Conservation (phyloP, 1,140 invertebrate species). For the Halictus rubicundus region DNA sequence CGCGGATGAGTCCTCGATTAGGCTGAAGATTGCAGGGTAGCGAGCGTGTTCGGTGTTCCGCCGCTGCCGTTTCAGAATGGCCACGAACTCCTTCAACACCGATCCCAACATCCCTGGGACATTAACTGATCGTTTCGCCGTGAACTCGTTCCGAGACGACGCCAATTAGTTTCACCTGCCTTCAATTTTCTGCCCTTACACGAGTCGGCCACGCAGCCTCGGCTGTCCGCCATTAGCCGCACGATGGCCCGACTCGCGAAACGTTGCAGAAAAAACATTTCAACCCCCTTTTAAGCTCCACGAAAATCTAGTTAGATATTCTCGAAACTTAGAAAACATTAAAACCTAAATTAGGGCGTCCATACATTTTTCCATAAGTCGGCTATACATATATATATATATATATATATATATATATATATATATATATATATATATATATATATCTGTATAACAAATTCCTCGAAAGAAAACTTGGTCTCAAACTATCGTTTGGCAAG, state of each 20-base stretch:
- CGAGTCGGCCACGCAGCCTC: background rate
- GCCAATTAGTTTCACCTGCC: slow-evolving; percentile 3
- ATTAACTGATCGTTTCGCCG: slow-evolving; percentile 4
- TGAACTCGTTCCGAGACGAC: slow-evolving; percentile 6
- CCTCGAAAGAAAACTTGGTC: background rate
- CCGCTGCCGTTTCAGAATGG: slow-evolving; percentile 10
- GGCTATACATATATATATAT: no score
- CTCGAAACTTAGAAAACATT: no score
- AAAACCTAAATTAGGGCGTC: background rate
- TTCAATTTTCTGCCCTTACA: background rate
- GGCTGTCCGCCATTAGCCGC: slow-evolving; percentile 16
- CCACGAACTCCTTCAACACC: slow-evolving; percentile 12
- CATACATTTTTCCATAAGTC: no score
- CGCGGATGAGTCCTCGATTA: slow-evolving; percentile 31
- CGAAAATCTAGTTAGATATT: no score
- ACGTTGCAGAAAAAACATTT: background rate
- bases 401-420: no score
- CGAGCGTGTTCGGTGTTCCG: background rate
- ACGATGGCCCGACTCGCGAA: slow-evolving; percentile 12
- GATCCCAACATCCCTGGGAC: background rate
- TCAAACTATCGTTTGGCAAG: slow-evolving; percentile 11
- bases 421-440: no score
- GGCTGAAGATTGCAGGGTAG: slow-evolving; percentile 11
- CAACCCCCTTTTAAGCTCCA: no score
- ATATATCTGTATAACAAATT: no score